A percentile compares a stretch with the other conserved stretches of the same genome.
Evolutionary conservation across 2,888 invertebrate genomes (phyloP).

Genomic region (Auanema freiburgensis): DNA sequence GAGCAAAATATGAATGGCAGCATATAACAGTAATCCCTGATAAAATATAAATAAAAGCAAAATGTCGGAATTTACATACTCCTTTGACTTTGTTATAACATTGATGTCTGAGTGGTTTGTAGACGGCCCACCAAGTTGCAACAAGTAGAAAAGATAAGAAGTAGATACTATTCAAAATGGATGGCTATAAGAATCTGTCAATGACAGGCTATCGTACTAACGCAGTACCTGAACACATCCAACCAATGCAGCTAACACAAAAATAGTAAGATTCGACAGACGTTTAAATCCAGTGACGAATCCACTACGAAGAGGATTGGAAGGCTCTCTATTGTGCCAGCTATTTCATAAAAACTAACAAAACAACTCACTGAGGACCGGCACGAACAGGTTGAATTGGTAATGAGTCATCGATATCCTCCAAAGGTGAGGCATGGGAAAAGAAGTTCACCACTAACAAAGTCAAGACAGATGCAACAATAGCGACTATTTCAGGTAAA

Average conservation of each 20-base stretch:
- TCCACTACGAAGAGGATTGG: conserved; percentile 15
- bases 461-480: conserved; percentile 35
- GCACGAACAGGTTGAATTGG: conserved; percentile 9
- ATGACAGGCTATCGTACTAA: neutral
- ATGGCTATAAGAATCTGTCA: conserved; percentile 44
- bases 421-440: conserved; percentile 23
- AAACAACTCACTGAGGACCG: neutral
- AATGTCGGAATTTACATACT: conserved; percentile 12
- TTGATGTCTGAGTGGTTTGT: conserved; percentile 45
- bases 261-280: conserved; percentile 50
- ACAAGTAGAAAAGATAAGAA: conserved; percentile 54
- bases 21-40: conserved; percentile 37
- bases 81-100: conserved; percentile 41
- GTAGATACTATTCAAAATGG: conserved; percentile 50
- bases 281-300: conserved; percentile 41
- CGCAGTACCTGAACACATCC: conserved; percentile 50
- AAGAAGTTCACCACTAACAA: conserved; percentile 40
- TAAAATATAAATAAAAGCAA: conserved; percentile 2
- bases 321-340: neutral
- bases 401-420: conserved; percentile 10
- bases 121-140: conserved; percentile 60
- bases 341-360: no score
- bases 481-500: conserved; percentile 48
- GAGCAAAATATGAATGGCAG: conserved; percentile 50
- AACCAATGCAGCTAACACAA: conserved; percentile 47